Percentiles rank a stretch among this genome's conserved stretches.
phyloP scores from a whole-genome alignment of 2,888 invertebrate species.

The Ommatoiulus sabulosus region DNA sequence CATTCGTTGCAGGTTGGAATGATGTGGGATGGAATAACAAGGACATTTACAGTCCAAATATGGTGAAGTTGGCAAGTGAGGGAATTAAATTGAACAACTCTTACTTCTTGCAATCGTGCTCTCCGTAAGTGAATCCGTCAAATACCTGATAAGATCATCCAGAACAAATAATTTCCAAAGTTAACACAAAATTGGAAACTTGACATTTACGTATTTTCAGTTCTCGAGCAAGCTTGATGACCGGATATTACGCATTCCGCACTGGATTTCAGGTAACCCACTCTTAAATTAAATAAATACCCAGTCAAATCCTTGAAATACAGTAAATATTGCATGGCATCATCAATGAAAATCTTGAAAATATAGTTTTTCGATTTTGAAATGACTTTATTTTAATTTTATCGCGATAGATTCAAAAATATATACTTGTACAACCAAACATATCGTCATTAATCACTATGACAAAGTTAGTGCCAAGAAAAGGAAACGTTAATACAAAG shows the following conservation, averaged over 20 bases:
- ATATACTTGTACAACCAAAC: no score
- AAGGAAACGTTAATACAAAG: no score
- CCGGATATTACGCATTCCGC: not conserved
- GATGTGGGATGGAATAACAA: not conserved
- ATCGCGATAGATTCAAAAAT: no score
- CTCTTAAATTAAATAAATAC: no score
- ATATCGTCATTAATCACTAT: no score
- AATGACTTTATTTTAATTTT: no score
- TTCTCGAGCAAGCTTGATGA: not conserved
- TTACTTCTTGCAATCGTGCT: not conserved
- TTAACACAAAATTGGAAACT: not conserved
- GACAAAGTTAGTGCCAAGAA: no score
- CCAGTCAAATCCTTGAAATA: no score
- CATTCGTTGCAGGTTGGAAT: not conserved
- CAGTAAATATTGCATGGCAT: no score
- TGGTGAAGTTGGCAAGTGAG: not conserved
- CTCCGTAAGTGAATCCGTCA: not conserved
- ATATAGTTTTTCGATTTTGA: no score
- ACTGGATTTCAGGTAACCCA: not conserved
- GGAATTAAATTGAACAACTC: not conserved
- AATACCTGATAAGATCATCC: not conserved
- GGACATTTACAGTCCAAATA: not conserved
- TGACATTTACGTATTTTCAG: not conserved
- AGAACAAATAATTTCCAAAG: not conserved
- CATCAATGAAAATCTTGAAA: no score